Percentiles rank a stretch among this genome's conserved stretches.
phyloP scores from a whole-genome alignment of 2,888 invertebrate species.

The Rotaria macrura region DNA sequence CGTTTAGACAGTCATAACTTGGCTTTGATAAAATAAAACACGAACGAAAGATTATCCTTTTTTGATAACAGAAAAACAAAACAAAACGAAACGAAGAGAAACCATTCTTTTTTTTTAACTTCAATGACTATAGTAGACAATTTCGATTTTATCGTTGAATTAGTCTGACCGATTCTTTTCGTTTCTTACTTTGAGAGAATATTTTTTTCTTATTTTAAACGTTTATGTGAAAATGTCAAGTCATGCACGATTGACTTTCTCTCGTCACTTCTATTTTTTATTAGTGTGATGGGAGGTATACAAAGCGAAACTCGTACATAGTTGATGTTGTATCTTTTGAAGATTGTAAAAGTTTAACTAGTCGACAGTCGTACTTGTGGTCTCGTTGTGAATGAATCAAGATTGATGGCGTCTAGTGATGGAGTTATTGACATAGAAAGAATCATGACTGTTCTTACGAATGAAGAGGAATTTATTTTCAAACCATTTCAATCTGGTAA shows the following conservation, averaged over 20 bases:
- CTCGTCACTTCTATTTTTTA: not conserved
- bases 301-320: not conserved
- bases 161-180: not conserved
- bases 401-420: not conserved
- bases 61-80: not conserved
- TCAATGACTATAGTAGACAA: too few species aligned
- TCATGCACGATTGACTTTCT: not conserved
- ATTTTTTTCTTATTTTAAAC: not conserved
- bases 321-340: not conserved
- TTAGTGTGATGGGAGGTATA: not conserved
- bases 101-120: too few species aligned
- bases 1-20: not conserved
- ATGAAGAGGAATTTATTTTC: not conserved
- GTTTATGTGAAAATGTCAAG: not conserved
- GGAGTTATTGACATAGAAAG: not conserved
- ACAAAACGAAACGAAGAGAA: too few species aligned
- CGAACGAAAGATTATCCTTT: not conserved
- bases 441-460: not conserved
- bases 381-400: not conserved
- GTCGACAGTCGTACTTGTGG: not conserved
- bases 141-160: too few species aligned
- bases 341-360: not conserved
- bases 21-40: not conserved
- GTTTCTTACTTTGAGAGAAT: not conserved
- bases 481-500: not conserved